Evolutionary conservation across 64 coral and sea anemone genomes (phyloP).

Genomic region (Montipora sp.): DNA sequence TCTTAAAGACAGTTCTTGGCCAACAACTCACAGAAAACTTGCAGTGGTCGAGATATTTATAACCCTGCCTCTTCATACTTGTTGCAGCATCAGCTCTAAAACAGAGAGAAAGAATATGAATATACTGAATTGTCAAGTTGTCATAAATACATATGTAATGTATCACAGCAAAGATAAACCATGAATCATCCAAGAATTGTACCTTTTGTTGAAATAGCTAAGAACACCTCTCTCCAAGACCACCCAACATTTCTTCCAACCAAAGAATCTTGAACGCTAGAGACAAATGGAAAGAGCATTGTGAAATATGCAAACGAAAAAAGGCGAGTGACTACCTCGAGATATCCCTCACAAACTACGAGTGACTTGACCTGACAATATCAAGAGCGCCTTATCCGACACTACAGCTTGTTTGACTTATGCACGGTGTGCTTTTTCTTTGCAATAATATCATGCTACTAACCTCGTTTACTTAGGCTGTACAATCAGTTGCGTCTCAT

Average conservation of each 20-base stretch:
- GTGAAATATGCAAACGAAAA: not conserved
- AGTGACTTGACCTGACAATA: too few relatives aligned
- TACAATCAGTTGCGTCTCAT: too few relatives aligned
- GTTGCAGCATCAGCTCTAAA: constrained; percentile 87
- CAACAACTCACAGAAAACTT: constrained; percentile 87
- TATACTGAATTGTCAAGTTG: not conserved
- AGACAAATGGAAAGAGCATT: not conserved
- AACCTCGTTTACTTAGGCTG: too few relatives aligned
- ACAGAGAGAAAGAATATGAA: not conserved
- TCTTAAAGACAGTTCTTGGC: not conserved
- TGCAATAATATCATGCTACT: too few relatives aligned
- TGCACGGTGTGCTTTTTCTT: too few relatives aligned
- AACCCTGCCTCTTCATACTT: constrained; percentile 88
- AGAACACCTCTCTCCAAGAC: constrained; percentile 94
- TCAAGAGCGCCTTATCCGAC: too few relatives aligned
- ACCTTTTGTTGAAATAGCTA: constrained; percentile 95
- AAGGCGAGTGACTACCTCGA: too few relatives aligned
- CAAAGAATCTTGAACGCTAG: constrained; percentile 93
- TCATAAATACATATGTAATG: not conserved
- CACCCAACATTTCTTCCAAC: constrained; percentile 98
- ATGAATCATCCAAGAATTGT: not conserved
- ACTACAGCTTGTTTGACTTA: too few relatives aligned
- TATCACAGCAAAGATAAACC: not conserved
- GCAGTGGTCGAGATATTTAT: constrained; percentile 89
- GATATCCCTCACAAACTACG: too few relatives aligned